Percentiles rank a stretch among this genome's conserved stretches.
Conservation (phyloP, 1,140 invertebrate species). For the Heliconius eleuchia region DNA sequence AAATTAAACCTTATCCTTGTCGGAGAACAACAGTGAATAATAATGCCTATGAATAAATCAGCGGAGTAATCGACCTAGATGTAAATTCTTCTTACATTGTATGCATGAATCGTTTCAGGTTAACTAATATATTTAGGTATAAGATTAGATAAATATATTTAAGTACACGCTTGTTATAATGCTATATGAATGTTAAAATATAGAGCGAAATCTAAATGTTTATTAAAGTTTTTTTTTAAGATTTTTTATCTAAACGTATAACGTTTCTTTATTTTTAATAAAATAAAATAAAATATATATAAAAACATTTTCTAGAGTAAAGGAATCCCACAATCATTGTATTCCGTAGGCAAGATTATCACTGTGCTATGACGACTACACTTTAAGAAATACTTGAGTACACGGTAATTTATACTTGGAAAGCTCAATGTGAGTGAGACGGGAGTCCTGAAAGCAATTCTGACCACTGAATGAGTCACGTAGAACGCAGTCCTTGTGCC, state of each 20-base stretch:
- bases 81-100: constrained; percentile 32
- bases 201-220: too few species aligned
- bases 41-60: constrained; percentile 38
- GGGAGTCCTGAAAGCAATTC: not conserved
- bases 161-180: not conserved
- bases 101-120: constrained; percentile 10
- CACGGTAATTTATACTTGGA: not conserved
- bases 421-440: not conserved
- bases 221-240: too few species aligned
- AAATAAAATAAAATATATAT: too few species aligned
- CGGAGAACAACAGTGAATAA: constrained; percentile 24
- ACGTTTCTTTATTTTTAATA: too few species aligned
- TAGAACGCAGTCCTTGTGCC: constrained; percentile 33
- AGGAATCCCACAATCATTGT: too few species aligned
- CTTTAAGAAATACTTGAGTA: not conserved
- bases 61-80: constrained; percentile 26
- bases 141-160: not conserved
- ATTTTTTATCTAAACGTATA: too few species aligned
- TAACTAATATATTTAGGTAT: too few species aligned
- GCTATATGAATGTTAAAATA: too few species aligned
- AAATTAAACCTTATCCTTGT: constrained; percentile 4
- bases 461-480: constrained; percentile 40
- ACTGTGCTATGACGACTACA: not conserved
- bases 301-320: too few species aligned
- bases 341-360: too few species aligned